These are phyloP conservation scores for Neotoma lepida DNA, from an alignment of 2,113 vertebrate genomes.

Conservation along the genomic window DNA sequence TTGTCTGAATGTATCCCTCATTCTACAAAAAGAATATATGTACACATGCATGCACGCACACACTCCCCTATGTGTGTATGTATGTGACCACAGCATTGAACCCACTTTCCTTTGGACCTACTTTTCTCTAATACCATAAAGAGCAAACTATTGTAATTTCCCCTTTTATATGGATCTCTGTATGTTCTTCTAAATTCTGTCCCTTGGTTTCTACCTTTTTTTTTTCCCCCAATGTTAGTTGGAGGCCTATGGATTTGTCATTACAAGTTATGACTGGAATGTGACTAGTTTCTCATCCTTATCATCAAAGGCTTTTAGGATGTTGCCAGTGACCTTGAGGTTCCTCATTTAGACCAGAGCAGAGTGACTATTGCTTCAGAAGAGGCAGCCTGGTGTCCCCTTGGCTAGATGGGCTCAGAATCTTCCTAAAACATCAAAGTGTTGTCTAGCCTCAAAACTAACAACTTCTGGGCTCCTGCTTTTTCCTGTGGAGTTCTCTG, in stretches of 20 bases:
- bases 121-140: neutral
- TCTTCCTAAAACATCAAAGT: neutral
- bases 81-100: neutral
- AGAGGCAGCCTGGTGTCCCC: neutral
- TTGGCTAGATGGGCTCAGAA: neutral
- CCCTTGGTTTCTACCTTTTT: constrained; percentile 6
- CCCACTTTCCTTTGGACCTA: neutral
- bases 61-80: neutral
- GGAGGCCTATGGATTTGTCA: neutral
- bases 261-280: neutral
- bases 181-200: neutral
- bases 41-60: neutral
- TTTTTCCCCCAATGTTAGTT: constrained; percentile 1
- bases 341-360: neutral
- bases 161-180: neutral
- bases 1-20: neutral
- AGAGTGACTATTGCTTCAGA: neutral
- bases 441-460: neutral
- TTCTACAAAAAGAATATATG: constrained; percentile 34
- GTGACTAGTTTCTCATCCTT: neutral
- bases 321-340: neutral
- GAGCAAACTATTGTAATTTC: neutral
- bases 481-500: neutral
- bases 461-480: neutral
- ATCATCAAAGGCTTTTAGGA: neutral